Base-by-base conservation (phyloP, 2,888 invertebrate genomes). In the Thalpophila matura region DNA sequence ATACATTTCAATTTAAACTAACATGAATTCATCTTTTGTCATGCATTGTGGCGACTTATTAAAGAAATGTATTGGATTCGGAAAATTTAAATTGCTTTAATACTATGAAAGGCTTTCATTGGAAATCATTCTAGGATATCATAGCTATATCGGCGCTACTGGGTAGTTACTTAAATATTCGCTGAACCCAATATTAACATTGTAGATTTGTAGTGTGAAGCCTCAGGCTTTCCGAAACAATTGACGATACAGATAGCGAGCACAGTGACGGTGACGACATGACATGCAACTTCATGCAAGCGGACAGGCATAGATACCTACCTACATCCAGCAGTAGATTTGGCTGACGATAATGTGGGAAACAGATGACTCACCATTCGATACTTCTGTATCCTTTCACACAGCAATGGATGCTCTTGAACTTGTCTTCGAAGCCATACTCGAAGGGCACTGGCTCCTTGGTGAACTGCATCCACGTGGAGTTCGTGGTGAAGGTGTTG, bases 381-480 rank as follows among this genome's bases (percentile, higher is more conserved):
- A 97, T 97, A 88, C 97, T 97, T 67, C 97, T 93, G 86, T 97
- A 97, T 69, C 97, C 97, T 82, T 96, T 96, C 54, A 97, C 96
- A 86, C 97, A 97, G 90, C 97, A 97, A 86, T 97, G 97, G 43
- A 97, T 95, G 69, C 97, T 97, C 88, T 97, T 97, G 92, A 97
- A 97, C 66, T 96, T 95, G 60, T 96, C 96, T 61, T 96, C 95
- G 77, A 96, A 95, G 10, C 97, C 97, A 86, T 96, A 97, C 81
- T 97, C 97, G 73, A 91, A 91, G 10, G 95, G 94, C 61, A 96
- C 96, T 4, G 96, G 96, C 81, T 97, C 97, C 85, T 97, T 97
- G 63, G 97, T 97, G 89, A 97, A 97, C 85, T 96, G 96, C 95
- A 97, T 95, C 77, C 95, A 95, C n/a, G 95, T 94, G n/a, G 95